Base-by-base conservation (phyloP, 2,888 invertebrate species). In the Suillia variegata region DNA sequence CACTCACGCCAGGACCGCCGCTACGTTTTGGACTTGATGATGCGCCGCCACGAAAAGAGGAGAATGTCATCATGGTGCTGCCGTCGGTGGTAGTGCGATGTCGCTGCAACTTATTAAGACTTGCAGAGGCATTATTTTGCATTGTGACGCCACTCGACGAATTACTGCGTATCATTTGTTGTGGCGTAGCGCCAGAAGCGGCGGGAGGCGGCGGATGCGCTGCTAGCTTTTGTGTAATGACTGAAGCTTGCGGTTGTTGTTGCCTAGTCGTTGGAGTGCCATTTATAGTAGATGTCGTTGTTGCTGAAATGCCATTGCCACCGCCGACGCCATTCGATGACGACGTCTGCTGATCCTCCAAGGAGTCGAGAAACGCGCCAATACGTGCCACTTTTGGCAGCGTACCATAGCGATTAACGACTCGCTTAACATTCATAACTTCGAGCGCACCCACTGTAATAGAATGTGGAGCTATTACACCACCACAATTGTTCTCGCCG, bases 351-450 rank as follows among this genome's bases (percentile, higher is more conserved):
- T n/a, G n/a, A 77, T 94, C 92, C 48, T 94, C 87, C 75, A 98
- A 85, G 4, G 96, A 96, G 82, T 98, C 97, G 56, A 98, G 84
- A 82, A 95, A 98, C 5, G 97, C 98, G 26, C 97, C 97, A 71
- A 98, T 98, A 67, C 98, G 87, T 10, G 96, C 96, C 51, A 93
- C 96, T 83, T 98, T 98, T 0, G 98, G 98, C 75, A 98, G 84
- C 10, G 98, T 98, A 17, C 98, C 98, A 80, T 97, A 98, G 22
- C 96, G 88, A 82, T 94, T 96, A 67, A 94, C 94, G 49, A 96
- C 96, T 68, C 94, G 89, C 76, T 94, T 92, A 54, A 97, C 96
- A 84, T 97, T 97, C 83, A 95, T 94, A 67, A 96, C 95, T 83
- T 97, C 97, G 69, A 97, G 85, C 20, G 96, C 95, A 56, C 95